Base-by-base conservation (phyloP, 2,888 invertebrate genomes). In the Oscheius sp. region DNA sequence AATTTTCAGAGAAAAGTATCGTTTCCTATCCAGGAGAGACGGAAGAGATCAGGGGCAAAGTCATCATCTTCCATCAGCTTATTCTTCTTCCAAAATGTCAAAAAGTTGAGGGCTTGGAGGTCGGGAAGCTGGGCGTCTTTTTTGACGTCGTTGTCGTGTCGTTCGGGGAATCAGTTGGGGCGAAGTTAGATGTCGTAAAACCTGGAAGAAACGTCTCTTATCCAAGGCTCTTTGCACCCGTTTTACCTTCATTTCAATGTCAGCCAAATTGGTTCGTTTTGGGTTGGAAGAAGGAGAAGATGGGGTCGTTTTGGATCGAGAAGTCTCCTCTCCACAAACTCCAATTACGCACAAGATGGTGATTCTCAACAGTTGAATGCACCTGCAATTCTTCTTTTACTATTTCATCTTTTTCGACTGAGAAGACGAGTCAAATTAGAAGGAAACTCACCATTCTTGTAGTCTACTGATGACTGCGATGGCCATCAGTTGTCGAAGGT, bases 71-170 rank as follows among this genome's bases (percentile, higher is more conserved):
- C 25, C 50, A 17, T 10, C 15, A 33, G n/a, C 31, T 27, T 58
- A 61, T 45, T 78, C 77, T 65, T 84, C 85, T 71, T 85, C 85
- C 23, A 58, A 65, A 55, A 85, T 85, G 72, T 82, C 85, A 77
- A 85, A 85, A 34, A 85, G 78, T 64, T 84, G 84, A 17, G 85
- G 84, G 6, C 80, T 80, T 29, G 85, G 85, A 33, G 85, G 84
- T 42, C 85, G 75, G 2, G 85, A 85, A n/a, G 76, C 73, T 3
- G 71, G 63, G 17, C 78, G 75, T 58, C 78, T 72, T 66, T 78
- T 82, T 8, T 72, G 66, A n/a, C 64, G 52, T 17, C 69, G 65
- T 34, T 78, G 69, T 46, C 78, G 74, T 20, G 79, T 72, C 39
- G 69, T 34, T 25, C 50, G 29, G 17, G 20, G 25, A 4, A 67